A percentile compares a stretch with the other conserved stretches of the same genome.
Evolutionary conservation across 2,113 vertebrate species (phyloP).

Genomic region (Tichodroma muraria): DNA sequence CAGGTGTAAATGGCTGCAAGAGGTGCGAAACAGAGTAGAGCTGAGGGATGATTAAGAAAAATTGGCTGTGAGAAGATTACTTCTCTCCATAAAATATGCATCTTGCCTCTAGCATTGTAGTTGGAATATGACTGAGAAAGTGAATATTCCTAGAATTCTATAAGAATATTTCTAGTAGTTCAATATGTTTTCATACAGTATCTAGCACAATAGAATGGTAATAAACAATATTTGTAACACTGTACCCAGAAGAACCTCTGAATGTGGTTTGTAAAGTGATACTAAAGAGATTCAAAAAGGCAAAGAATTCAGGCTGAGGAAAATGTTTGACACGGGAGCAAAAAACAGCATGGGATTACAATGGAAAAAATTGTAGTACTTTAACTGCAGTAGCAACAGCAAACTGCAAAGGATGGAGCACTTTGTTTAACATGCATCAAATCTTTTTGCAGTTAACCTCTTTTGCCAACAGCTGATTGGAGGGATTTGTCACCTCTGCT

Average conservation of each 20-base stretch:
- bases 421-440: neutral
- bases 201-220: neutral
- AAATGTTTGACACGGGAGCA: neutral
- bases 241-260: neutral
- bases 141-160: neutral
- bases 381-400: neutral
- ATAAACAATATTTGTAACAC: neutral
- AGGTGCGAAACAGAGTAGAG: neutral
- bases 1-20: neutral
- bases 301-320: neutral
- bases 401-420: neutral
- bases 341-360: neutral
- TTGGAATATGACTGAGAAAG: neutral
- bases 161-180: neutral
- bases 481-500: neutral
- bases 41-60: neutral
- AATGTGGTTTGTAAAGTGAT: neutral
- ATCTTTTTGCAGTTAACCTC: neutral
- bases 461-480: neutral
- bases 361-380: neutral
- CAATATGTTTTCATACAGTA: neutral
- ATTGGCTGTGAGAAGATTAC: neutral
- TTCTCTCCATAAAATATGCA: neutral
- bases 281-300: neutral
- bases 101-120: neutral